Base-by-base conservation (phyloP, 2,797 vertebrate species). In the Oreonectes daqikongensis region DNA sequence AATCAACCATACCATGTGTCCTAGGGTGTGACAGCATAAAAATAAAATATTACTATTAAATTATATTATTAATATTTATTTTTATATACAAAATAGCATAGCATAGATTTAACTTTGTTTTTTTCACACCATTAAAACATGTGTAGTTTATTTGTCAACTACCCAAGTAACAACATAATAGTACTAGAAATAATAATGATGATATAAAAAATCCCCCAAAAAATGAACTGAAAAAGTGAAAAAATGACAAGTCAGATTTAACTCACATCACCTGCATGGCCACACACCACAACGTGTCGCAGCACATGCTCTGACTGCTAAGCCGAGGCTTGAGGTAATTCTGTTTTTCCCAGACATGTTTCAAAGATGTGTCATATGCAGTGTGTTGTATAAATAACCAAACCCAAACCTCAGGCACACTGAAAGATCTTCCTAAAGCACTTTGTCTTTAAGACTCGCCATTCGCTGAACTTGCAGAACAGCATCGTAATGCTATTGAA, bases 401-500 rank as follows among this genome's bases (percentile, higher is more conserved):
- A 61, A 35, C 59, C 30, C 35, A 63, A 65, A 65, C 63, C 38
- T 6, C 63, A 65, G 11, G n/a, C 38, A 44, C 20, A 46, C 10
- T 67, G 14, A 30, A 67, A 26, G 4, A 26, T 67, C 50, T 46
- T 66, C 38, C 63, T 30, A 26, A 38, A 63, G 30, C 10, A 0
- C 22, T 6, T 18, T 4, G 26, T 67, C 52, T 67, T 44, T 24
- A 18, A 65, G 35, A 46, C 60, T 55, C 9, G 48, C 61, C n/a
- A 9, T 18, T 75, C 8, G 14, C 48, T 75, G 60, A 55, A 65
- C 59, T 20, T 11, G 30, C 17, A 61, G 59, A 35, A 35, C 59
- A 61, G 30, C 18, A 20, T 20, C 35, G 24, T 52, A 42, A 44
- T 42, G 15, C 15, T 30, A n/a, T n/a, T 4, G 44, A 3, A 63